phyloP scores from a whole-genome alignment of 2,797 vertebrate species.

The Myotis myotis region DNA sequence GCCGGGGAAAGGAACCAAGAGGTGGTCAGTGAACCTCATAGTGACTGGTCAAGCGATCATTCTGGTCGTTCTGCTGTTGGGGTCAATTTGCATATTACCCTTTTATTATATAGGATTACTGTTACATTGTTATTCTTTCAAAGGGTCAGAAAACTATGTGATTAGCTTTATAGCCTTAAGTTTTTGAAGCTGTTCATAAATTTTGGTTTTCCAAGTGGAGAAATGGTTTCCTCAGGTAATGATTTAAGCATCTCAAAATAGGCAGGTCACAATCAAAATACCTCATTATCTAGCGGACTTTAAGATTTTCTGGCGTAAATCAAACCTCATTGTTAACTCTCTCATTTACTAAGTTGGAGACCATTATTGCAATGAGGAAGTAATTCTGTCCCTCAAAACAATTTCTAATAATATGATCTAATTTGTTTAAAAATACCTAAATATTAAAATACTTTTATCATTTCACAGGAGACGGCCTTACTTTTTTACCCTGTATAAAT shows the following conservation, averaged over 20 bases:
- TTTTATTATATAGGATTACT: background rate
- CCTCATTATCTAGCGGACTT: background rate
- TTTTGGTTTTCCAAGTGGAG: constrained; percentile 23
- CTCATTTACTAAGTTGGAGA: background rate
- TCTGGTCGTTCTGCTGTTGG: too few species aligned
- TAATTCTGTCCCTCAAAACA: background rate
- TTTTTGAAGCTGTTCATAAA: constrained; percentile 4
- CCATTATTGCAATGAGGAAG: background rate
- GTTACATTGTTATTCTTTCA: background rate
- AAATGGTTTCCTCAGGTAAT: background rate
- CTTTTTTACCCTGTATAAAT: constrained; percentile 81
- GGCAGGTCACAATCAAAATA: background rate
- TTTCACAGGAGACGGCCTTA: constrained; percentile 83
- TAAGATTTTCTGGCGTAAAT: background rate
- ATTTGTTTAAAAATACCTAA: background rate
- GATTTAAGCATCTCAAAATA: constrained; percentile 13
- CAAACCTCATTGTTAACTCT: background rate
- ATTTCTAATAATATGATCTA: background rate
- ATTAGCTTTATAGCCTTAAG: background rate
- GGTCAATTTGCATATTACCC: too few species aligned
- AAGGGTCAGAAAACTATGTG: background rate
- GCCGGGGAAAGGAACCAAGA: too few species aligned
- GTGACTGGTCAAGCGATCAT: too few species aligned
- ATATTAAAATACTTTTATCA: background rate
- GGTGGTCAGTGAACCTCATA: too few species aligned